Evolutionary conservation across 2,113 vertebrate species (phyloP).

Genomic region (Excalfactoria chinensis): DNA sequence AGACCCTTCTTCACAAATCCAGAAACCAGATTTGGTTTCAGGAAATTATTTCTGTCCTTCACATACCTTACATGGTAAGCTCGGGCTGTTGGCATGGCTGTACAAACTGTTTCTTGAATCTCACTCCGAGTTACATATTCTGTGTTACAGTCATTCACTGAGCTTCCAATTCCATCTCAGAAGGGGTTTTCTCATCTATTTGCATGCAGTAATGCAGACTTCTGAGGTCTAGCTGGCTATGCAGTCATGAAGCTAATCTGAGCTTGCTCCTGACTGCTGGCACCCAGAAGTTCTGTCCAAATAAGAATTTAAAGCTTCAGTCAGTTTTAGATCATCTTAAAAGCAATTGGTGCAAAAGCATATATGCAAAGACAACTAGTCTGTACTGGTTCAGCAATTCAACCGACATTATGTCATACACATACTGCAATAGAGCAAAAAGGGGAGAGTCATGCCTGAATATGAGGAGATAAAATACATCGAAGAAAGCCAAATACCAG

Average conservation of each 20-base stretch:
- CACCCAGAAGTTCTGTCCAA: neutral
- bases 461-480: neutral
- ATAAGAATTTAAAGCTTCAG: neutral
- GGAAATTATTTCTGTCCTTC: slow-evolving; percentile 13
- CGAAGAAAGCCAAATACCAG: neutral
- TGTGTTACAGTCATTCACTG: neutral
- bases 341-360: neutral
- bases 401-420: neutral
- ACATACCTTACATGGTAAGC: neutral
- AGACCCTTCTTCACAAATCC: slow-evolving; percentile 10
- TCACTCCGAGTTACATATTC: neutral
- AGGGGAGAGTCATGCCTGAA: neutral
- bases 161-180: neutral
- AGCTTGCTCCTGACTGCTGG: neutral
- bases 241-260: neutral
- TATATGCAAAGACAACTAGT: neutral
- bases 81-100: neutral
- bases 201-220: neutral
- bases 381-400: neutral
- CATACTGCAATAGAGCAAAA: neutral
- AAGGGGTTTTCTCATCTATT: neutral
- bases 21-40: slow-evolving; percentile 26
- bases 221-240: neutral
- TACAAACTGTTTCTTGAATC: neutral
- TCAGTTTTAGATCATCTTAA: neutral